Base-by-base conservation (phyloP, 2,113 vertebrate species). In the Eulacestoma nigropectus region DNA sequence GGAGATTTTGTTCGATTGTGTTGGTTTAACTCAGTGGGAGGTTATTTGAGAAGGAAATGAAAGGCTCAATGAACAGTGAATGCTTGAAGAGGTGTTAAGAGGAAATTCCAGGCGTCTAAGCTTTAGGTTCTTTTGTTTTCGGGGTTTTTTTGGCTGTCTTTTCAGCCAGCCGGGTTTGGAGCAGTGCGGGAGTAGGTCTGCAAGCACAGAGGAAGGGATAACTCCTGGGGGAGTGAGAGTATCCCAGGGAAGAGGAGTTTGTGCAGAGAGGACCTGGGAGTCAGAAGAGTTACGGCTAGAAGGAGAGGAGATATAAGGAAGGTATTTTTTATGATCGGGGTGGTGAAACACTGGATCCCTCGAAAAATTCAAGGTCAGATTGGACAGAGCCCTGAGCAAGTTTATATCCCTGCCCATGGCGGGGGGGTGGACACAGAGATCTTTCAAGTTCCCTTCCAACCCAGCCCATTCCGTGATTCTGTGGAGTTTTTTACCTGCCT, bases 11-110 rank as follows among this genome's bases (percentile, higher is more conserved):
- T 95, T 95, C 16, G 44, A 91, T 91, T 95, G 81, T 94, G 78
- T 96, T 91, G 89, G 78, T 95, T 96, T 94, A 94, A 88, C 94
- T 86, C 94, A 77, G 93, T 90, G 84, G 94, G 96, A 94, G 90
- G 87, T 69, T 96, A 79, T 96, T 94, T 93, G 94, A 85, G 90
- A 80, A 77, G 82, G 87, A 91, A 91, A 87, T 90, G 82, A 93
- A 96, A 94, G 89, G 93, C 87, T 93, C 74, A 55, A 4, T 87
- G 91, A 93, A 79, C 67, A 42, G 67, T 9, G 59, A 94, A 74
- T 20, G 55, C 82, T 89, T 83, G 91, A 87, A 91, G 82, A 87
- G 89, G 82, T 91, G 81, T 94, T 95, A 70, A 85, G 90, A 94
- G 93, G 74, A 90, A 94, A 91, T 69, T 82, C 46, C 62, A 18